Evolutionary conservation across 53 echinoderm and acorn worm species (phyloP), one percentile per base, ranked within the genome.

Genomic region (Henricia sp.): DNA sequence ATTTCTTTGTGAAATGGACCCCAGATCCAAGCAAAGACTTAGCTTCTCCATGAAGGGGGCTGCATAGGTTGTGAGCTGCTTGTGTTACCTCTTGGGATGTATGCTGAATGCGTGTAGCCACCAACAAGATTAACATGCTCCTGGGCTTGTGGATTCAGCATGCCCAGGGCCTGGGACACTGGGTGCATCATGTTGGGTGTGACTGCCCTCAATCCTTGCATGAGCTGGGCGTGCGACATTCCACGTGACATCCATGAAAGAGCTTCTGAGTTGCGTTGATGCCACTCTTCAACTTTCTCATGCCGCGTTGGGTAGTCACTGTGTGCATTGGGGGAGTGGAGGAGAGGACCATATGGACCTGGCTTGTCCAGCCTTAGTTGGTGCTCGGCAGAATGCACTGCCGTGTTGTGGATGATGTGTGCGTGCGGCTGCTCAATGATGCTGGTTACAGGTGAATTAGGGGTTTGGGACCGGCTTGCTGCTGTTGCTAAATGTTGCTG

Each of bases 241-340:
- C 80, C 80, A 32, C 80, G 42, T 46, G 80, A 80, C 80, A 80
- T 80, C 80, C 80, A 80, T 62, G 80, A 80, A n/a, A 80, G 80
- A 50, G 80, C 80, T 38, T 80, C 80, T 5, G 80, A 80, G 64
- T 80, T 80, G 80, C 80, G 80, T 16, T 80, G 80, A 27, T 80
- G 80, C 80, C 80, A 80, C 46, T 80, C 63, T 42, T 80, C 80
- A 1, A 80, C 80, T 50, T 80, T 80, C 48, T 80, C 80, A 13
- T 80, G 80, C 17, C 80, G 42, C 16, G 80, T 46, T 21, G 80
- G 63, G 34, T 80, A 80, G 3, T 80, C 80, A 0, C 63, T 20
- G 63, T 80, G 80, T 44, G 48, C 50, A 16, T 80, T 80, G 25
- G 80, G 80, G 65, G 80, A 80, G 64, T 80, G 80, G 41, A 80